phyloP scores from a whole-genome alignment of 2,888 invertebrate species.

The Drosophila fungiperda region DNA sequence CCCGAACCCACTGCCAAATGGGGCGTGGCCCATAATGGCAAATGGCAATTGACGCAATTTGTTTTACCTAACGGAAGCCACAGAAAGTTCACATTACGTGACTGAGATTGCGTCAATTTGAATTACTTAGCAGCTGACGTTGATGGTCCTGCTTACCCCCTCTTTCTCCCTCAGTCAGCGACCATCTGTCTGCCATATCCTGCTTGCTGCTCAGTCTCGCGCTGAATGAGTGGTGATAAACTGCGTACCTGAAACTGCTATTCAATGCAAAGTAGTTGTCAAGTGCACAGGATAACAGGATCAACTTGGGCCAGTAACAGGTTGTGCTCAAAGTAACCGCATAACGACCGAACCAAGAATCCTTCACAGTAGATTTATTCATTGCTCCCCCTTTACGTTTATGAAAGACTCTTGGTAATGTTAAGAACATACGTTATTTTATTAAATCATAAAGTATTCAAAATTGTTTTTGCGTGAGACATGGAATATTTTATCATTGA shows the following conservation, averaged over 20 bases:
- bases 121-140: constrained; percentile 49
- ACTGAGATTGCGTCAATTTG: constrained; percentile 61
- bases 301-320: constrained; percentile 28
- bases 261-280: constrained; percentile 60
- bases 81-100: constrained; percentile 56
- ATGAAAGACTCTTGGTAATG: neutral
- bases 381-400: neutral
- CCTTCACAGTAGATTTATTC: neutral
- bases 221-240: constrained; percentile 40
- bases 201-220: neutral
- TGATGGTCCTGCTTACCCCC: constrained; percentile 4
- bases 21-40: constrained; percentile 27
- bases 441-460: neutral
- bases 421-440: neutral
- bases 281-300: constrained; percentile 49
- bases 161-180: no score
- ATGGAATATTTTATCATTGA: neutral
- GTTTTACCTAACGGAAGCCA: constrained; percentile 63
- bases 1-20: neutral
- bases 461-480: neutral
- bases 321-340: constrained; percentile 15
- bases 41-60: constrained; percentile 72
- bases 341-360: neutral
- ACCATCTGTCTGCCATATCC: neutral
- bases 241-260: constrained; percentile 54